Percentiles rank a stretch among this genome's conserved stretches.
Conservation (phyloP, 2,888 invertebrate species). For the Plutella xylostella region DNA sequence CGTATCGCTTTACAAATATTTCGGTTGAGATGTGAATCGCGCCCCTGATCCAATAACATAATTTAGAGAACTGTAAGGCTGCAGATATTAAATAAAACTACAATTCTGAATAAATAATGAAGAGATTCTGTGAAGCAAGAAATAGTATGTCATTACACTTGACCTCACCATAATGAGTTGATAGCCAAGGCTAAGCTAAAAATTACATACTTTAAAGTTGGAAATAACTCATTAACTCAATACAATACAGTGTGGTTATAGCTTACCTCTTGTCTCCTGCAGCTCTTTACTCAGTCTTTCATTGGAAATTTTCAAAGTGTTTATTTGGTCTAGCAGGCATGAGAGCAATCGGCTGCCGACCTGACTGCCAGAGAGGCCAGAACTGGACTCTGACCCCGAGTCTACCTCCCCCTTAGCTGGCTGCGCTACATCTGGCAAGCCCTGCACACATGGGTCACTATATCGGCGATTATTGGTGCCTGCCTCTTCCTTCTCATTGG, state of each 20-base stretch:
- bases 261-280: constrained; percentile 77
- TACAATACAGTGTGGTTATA: not conserved
- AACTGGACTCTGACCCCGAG: constrained; percentile 65
- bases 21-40: too few species aligned
- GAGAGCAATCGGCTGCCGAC: constrained; percentile 71
- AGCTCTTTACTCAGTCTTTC: constrained; percentile 81
- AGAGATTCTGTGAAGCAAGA: too few species aligned
- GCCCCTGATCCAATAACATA: too few species aligned
- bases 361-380: constrained; percentile 61
- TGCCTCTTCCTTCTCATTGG: constrained; percentile 65
- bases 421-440: constrained; percentile 47
- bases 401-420: constrained; percentile 62
- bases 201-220: too few species aligned
- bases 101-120: too few species aligned
- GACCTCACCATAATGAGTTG: too few species aligned
- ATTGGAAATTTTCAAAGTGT: constrained; percentile 77
- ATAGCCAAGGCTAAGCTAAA: too few species aligned
- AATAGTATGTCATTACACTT: too few species aligned
- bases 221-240: too few species aligned
- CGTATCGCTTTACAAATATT: too few species aligned
- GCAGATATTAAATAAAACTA: too few species aligned
- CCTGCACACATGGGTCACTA: constrained; percentile 76
- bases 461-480: constrained; percentile 70
- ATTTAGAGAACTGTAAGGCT: too few species aligned
- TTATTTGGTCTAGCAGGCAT: constrained; percentile 80